These are phyloP conservation scores for Drosophila obscura DNA, from an alignment of 1,140 invertebrate genomes.

Conservation along the genomic window DNA sequence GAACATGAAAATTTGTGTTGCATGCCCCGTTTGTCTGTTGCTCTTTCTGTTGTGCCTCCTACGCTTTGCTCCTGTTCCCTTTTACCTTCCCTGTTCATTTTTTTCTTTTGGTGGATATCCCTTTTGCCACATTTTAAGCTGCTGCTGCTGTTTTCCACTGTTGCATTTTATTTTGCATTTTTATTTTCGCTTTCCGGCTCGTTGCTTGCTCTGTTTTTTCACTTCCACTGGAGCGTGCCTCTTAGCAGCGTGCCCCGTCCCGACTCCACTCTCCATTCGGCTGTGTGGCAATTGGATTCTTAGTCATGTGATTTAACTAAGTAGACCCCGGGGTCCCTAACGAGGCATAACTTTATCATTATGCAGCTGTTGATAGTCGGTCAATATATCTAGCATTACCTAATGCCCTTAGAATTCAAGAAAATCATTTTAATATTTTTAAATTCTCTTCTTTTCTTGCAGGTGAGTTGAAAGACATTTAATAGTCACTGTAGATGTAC, in stretches of 20 bases:
- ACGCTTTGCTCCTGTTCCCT: constrained; percentile 1
- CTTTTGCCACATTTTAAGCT: constrained; percentile 51
- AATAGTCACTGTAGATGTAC: neutral
- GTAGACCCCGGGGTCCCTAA: constrained; percentile 36
- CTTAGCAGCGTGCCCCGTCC: neutral
- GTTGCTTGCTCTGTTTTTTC: constrained; percentile 47
- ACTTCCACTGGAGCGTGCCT: neutral
- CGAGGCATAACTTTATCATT: constrained; percentile 26
- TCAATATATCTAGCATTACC: constrained; percentile 8
- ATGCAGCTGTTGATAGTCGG: constrained; percentile 39
- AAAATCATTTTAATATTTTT: constrained; percentile 16
- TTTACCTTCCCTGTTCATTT: constrained; percentile 1
- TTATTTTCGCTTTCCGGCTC: constrained; percentile 59
- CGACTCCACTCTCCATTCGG: neutral
- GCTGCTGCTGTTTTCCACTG: constrained; percentile 37
- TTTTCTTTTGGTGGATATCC: constrained; percentile 25
- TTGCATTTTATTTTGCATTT: constrained; percentile 55
- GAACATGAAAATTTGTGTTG: constrained; percentile 76
- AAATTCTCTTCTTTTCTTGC: constrained; percentile 32
- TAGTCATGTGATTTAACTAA: constrained; percentile 59
- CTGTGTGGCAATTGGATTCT: constrained; percentile 21
- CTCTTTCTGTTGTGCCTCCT: constrained; percentile 20
- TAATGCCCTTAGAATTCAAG: too few species aligned
- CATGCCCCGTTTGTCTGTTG: constrained; percentile 53
- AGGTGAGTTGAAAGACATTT: constrained; percentile 53